Base-by-base conservation (phyloP, 2,797 vertebrate species). In the Pelobates cultripes region DNA sequence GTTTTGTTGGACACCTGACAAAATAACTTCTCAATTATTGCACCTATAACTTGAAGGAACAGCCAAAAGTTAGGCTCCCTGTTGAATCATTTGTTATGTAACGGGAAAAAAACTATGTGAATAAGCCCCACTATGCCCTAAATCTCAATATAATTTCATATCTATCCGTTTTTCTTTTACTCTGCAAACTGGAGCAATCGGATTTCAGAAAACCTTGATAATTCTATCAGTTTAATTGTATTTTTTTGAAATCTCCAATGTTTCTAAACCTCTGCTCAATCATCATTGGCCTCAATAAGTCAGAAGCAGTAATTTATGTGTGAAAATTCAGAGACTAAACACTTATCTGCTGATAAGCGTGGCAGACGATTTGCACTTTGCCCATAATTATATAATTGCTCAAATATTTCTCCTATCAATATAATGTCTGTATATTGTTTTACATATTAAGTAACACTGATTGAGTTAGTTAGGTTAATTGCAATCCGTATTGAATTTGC, bases 211-310 rank as follows among this genome's bases (percentile, higher is more conserved):
- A 64, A 51, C 47, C 10, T 51, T 51, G 10, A 51, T 51, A 57
- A 57, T 57, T 57, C 9, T 57, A 57, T 57, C 47, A 51, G 5
- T 51, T 51, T 10, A 51, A 51, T 51, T 51, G 10, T 51, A 28
- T 51, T 51, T 51, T 51, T 57, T 57, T 9, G 0, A 57, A 57
- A 47, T 74, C 57, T 68, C 7, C 55, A 61, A n/a, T 69, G 28
- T 45, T 55, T 67, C 15, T 57, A 80, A 69, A 75, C 70, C 80
- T 68, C 42, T 55, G 64, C 41, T 81, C 80, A 76, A 81, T 71
- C 73, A 77, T 66, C 15, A 77, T 72, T 81, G 73, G 80, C 80
- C 80, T 77, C 55, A 77, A 81, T 77, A 81, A 64, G 80, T 81
- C 80, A 81, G 74, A 77, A 14, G 66, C 43, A 14, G 74, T 76